Base-by-base conservation (phyloP, 2,888 invertebrate genomes). In the Idaea straminata region DNA sequence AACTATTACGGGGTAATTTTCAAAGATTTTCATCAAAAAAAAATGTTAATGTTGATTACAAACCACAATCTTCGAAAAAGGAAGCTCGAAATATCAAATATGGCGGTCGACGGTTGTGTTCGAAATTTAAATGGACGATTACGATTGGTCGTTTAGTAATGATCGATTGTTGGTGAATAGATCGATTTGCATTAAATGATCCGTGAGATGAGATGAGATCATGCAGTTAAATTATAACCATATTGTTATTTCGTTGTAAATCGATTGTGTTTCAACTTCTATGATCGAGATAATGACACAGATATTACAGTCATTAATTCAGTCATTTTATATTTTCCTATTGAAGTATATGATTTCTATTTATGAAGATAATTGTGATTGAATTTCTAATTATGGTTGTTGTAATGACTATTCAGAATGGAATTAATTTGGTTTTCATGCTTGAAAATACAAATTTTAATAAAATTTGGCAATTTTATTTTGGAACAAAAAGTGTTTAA, bases 141-240 rank as follows among this genome's bases (percentile, higher is more conserved):
- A 69, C 79, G 84, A 89, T 90, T 88, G 89, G 88, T 73, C 75
- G 78, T 69, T 76, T 72, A 72, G 61, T 89, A 89, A 90, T 88
- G 78, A 78, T 80, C 79, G 76, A 74, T 78, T 82, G 83, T 85
- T 82, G 81, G 82, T 78, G 84, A 88, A 88, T 88, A 86, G 86
- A 88, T 87, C 89, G 89, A 91, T 91, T 91, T 89, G 89, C 85
- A 87, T 91, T 91, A 89, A 91, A 91, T 89, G 87, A 79, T 78
- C 86, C 89, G 81, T 90, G 87, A 83, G 88, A 90, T 90, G 89
- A 88, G 88, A 85, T 85, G 83, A 84, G 84, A 78, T 79, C 73
- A 47, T 47, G 47, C 47, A 47, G 80, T 83, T 75, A 47, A 47
- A 47, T 47, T 47, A 47, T 86, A 90, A 88, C 83, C 81, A 86